A percentile compares a stretch with the other conserved stretches of the same genome.
These are phyloP conservation scores for Indri indri DNA, from an alignment of 2,113 vertebrate genomes.

Conservation along the genomic window DNA sequence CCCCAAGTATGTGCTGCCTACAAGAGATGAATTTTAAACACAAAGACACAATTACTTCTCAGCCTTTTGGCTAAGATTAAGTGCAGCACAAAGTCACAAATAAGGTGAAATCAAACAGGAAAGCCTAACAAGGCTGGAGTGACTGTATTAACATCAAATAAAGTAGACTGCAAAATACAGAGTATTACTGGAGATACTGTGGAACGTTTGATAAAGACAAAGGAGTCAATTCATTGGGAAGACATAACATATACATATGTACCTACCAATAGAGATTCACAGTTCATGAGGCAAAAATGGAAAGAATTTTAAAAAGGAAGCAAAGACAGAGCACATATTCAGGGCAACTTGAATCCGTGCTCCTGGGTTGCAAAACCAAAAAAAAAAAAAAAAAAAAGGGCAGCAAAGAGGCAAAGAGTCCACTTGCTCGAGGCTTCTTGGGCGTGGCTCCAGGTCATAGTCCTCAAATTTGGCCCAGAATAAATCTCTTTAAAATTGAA, in stretches of 20 bases:
- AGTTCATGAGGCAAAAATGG: neutral
- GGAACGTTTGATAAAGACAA: neutral
- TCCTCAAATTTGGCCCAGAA: too few relatives aligned
- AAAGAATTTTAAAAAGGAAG: neutral
- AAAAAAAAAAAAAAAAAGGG: too few relatives aligned
- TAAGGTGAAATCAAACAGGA: neutral
- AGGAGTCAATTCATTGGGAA: neutral
- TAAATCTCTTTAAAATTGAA: too few relatives aligned
- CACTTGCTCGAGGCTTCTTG: too few relatives aligned
- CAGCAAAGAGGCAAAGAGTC: too few relatives aligned
- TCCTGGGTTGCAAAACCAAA: too few relatives aligned
- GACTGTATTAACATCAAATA: neutral
- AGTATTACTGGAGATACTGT: neutral
- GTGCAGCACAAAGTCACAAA: neutral
- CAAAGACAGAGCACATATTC: neutral
- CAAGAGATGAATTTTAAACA: neutral
- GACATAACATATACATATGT: neutral
- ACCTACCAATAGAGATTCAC: neutral
- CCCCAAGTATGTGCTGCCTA: neutral
- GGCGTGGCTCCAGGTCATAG: too few relatives aligned
- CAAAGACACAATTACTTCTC: too few relatives aligned
- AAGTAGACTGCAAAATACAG: neutral
- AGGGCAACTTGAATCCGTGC: too few relatives aligned
- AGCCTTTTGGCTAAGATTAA: too few relatives aligned
- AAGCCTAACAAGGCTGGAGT: neutral